Base-by-base conservation (phyloP, 2,113 vertebrate genomes). In the Stigmatopora argus region DNA sequence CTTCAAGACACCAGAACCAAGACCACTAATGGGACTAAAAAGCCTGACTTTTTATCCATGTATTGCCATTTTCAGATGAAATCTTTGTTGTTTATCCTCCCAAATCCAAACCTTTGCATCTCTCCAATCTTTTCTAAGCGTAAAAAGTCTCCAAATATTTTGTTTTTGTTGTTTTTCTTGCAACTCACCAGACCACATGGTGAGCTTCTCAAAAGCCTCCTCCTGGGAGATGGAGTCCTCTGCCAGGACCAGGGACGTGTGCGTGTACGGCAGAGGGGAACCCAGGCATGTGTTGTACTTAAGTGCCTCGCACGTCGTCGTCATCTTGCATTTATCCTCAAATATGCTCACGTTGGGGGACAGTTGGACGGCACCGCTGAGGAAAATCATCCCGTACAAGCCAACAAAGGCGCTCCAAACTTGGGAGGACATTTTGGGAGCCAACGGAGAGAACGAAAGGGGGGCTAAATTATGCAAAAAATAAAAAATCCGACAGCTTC, bases 101-200 rank as follows among this genome's bases (percentile, higher is more conserved):
- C 26, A 56, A 56, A 56, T 48, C 46, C 46, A 48, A 48, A 48
- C 46, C 5, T 48, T 48, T 17, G 6, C 53, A 5, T 23, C 26
- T 31, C 26, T 31, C 26, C 26, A 31, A 31, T 31, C 26, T 31
- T 2, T 31, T 31, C 26, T 31, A 31, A 31, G 26, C 26, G 3
- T 2, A 31, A 31, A 31, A 31, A 31, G 26, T 31, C 26, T 2
- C 1, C 3, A 31, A 1, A 31, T 31, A 31, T 31, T 31, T 31
- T 31, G 26, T 31, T 31, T 31, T 31, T 31, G 26, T 60, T 41
- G 5, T 17, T 14, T 35, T 21, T 0, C 2, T 21, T 21, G 10
- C 12, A 44, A 61, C 93, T 90, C 86, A 96, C 95, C 95, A 4
- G 95, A 95, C 95, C 95, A 96, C 84, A 96, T 93, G 85, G 92